phyloP scores from a whole-genome alignment of 1,140 invertebrate genomes.

The Saxidomus purpurata region DNA sequence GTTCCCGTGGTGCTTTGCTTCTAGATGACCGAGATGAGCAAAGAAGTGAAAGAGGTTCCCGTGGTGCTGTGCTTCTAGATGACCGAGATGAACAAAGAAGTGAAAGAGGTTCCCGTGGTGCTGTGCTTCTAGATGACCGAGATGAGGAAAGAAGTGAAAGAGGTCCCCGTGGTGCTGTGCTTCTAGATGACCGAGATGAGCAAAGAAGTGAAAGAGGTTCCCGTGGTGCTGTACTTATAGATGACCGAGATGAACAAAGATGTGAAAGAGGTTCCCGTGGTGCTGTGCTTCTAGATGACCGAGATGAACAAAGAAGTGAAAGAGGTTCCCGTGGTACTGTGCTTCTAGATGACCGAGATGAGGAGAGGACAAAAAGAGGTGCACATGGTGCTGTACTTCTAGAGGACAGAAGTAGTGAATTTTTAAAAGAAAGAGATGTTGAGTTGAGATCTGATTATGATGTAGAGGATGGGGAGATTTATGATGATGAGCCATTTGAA shows the following conservation, averaged over 20 bases:
- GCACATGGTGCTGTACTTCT: background rate
- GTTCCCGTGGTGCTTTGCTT: too few relatives aligned
- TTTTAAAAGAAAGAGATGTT: background rate
- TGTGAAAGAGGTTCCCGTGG: background rate
- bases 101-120: background rate
- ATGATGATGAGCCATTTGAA: background rate
- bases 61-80: too few relatives aligned
- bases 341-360: background rate
- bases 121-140: background rate
- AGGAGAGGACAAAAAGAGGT: background rate
- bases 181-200: too few relatives aligned
- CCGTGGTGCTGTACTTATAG: too few relatives aligned
- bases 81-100: too few relatives aligned
- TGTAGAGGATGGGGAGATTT: slow-evolving; percentile 19
- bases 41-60: too few relatives aligned
- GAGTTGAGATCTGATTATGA: background rate
- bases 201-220: too few relatives aligned
- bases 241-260: too few relatives aligned
- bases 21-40: too few relatives aligned
- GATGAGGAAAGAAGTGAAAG: too few relatives aligned
- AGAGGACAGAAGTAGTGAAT: background rate
- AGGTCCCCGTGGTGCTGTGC: too few relatives aligned
- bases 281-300: background rate
- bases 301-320: background rate
- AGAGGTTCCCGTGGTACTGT: background rate